Evolutionary conservation across 2,113 vertebrate genomes (phyloP).

Genomic region (Lophotis ruficrista): DNA sequence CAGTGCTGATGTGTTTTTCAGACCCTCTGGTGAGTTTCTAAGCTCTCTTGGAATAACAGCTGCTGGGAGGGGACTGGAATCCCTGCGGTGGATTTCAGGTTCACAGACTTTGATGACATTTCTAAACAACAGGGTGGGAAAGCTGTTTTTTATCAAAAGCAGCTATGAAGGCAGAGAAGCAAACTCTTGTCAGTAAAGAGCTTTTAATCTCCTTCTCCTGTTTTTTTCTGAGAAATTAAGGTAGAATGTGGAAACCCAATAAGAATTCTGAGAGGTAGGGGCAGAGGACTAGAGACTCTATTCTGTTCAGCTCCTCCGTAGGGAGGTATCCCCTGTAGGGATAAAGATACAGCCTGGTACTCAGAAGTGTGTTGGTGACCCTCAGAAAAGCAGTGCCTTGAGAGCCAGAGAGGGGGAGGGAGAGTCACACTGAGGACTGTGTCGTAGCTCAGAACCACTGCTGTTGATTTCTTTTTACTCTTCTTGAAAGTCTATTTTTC

Average conservation of each 20-base stretch:
- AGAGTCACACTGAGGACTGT: neutral
- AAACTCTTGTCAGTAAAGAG: neutral
- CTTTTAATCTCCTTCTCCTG: neutral
- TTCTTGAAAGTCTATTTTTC: neutral
- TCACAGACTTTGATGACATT: conserved; percentile 1
- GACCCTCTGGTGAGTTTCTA: conserved; percentile 40
- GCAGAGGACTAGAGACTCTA: neutral
- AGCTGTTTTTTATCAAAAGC: conserved; percentile 19
- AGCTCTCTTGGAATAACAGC: conserved; percentile 17
- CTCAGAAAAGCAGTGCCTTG: neutral
- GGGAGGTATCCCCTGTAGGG: neutral
- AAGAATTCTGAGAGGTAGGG: neutral
- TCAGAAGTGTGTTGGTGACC: neutral
- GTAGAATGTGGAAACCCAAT: neutral
- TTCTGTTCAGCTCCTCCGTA: neutral
- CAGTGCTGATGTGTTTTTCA: conserved; percentile 51
- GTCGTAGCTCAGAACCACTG: neutral
- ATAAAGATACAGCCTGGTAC: neutral
- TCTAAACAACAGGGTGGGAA: conserved; percentile 8
- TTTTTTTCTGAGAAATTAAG: neutral
- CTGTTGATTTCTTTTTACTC: neutral
- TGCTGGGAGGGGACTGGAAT: conserved; percentile 7
- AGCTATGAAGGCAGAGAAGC: neutral
- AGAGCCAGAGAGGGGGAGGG: neutral
- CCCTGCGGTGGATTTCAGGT: neutral